These are phyloP conservation scores for Rhagoletis pomonella DNA, from an alignment of 1,140 invertebrate genomes.

Conservation along the genomic window DNA sequence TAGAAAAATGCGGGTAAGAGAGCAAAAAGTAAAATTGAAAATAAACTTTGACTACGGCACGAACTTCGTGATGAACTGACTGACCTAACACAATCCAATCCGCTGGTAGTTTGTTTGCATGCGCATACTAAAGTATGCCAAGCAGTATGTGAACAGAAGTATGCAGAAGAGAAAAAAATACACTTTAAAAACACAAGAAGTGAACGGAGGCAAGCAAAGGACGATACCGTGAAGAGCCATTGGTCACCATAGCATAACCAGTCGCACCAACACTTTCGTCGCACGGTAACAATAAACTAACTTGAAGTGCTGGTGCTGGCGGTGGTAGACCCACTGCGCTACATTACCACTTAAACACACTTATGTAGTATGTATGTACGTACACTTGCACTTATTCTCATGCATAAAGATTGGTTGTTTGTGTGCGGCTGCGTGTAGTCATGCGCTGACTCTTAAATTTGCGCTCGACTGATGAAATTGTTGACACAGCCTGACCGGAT, in stretches of 20 bases:
- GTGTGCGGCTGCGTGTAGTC: background rate
- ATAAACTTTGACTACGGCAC: conserved; percentile 47
- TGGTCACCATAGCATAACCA: background rate
- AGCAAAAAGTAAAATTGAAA: conserved; percentile 34
- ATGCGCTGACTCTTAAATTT: conserved; percentile 35
- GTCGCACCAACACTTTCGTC: background rate
- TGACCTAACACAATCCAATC: conserved; percentile 30
- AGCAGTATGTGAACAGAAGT: background rate
- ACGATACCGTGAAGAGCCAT: conserved; percentile 18
- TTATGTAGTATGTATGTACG: background rate
- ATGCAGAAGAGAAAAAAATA: background rate
- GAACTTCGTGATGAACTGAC: conserved; percentile 47
- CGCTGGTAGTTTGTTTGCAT: conserved; percentile 17
- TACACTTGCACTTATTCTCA: background rate
- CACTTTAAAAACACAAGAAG: background rate
- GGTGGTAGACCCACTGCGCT: background rate
- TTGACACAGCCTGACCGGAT: conserved; percentile 46
- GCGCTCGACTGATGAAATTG: conserved; percentile 45
- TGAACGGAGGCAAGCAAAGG: background rate
- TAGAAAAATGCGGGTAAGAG: background rate
- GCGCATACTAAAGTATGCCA: background rate
- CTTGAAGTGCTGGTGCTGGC: background rate
- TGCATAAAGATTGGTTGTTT: conserved; percentile 2
- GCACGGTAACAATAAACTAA: background rate
- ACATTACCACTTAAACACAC: background rate